A percentile compares a stretch with the other conserved stretches of the same genome.
These are phyloP conservation scores for Hyphantria cunea DNA, from an alignment of 1,140 invertebrate species.

Conservation along the genomic window DNA sequence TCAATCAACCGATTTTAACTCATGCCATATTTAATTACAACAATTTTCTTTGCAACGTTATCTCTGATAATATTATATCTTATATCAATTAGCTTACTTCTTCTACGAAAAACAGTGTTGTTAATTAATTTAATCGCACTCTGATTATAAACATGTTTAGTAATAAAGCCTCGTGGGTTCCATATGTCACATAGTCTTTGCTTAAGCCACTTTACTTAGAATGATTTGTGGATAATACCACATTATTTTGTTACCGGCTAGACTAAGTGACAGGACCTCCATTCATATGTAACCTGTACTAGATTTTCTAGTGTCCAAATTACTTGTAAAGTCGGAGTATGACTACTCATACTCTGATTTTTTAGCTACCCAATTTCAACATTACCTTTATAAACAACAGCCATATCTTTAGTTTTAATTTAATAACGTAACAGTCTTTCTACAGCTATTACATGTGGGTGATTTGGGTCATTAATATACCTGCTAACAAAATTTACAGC, in stretches of 20 bases:
- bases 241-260: conserved; percentile 25
- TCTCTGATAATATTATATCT: conserved; percentile 47
- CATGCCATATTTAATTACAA: conserved; percentile 21
- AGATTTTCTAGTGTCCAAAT: conserved; percentile 25
- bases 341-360: conserved; percentile 27
- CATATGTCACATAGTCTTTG: conserved; percentile 24
- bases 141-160: conserved; percentile 17
- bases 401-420: conserved; percentile 28
- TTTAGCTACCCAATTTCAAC: too few relatives aligned
- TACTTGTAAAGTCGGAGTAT: conserved; percentile 33
- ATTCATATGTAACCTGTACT: conserved; percentile 33
- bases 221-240: conserved; percentile 29
- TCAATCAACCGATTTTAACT: conserved; percentile 27
- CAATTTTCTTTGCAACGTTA: conserved; percentile 17
- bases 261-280: conserved; percentile 27
- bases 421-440: conserved; percentile 32
- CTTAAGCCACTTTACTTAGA: conserved; percentile 31
- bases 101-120: conserved; percentile 44
- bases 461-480: conserved; percentile 32
- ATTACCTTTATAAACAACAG: conserved; percentile 22
- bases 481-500: conserved; percentile 33
- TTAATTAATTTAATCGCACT: conserved; percentile 20
- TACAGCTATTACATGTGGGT: conserved; percentile 25
- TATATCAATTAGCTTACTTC: conserved; percentile 51
- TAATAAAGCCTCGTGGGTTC: not conserved